These are phyloP conservation scores for Drosophila suzukii DNA, from an alignment of 1,140 invertebrate species.

Conservation along the genomic window DNA sequence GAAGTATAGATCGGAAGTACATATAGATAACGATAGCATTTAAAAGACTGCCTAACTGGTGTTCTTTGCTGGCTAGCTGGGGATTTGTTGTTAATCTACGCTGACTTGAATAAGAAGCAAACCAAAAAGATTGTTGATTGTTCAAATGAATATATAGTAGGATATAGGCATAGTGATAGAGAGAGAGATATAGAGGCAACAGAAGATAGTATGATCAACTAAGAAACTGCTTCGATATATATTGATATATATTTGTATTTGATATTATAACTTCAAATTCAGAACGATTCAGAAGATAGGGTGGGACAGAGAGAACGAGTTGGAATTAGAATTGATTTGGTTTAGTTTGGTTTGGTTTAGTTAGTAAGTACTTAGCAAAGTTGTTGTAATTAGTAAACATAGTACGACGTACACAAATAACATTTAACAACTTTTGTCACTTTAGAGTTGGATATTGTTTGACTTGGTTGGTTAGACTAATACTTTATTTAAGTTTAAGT, in stretches of 20 bases:
- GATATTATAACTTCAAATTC: conserved; percentile 66
- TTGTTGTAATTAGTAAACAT: conserved; percentile 81
- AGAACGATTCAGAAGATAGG: conserved; percentile 55
- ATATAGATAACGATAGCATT: conserved; percentile 84
- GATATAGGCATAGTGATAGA: conserved; percentile 54
- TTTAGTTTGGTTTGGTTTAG: conserved; percentile 60
- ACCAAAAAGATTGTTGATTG: conserved; percentile 56
- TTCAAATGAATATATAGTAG: conserved; percentile 46
- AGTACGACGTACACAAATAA: conserved; percentile 82
- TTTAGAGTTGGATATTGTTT: conserved; percentile 63
- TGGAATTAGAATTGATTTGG: conserved; percentile 53
- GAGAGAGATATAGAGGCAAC: conserved; percentile 61
- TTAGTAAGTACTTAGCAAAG: conserved; percentile 69
- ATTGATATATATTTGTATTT: conserved; percentile 45
- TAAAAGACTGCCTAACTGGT: conserved; percentile 69
- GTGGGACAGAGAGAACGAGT: conserved; percentile 60
- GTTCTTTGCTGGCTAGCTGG: conserved; percentile 31
- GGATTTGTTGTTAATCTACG: conserved; percentile 34
- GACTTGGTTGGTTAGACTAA: conserved; percentile 75
- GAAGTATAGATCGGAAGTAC: conserved; percentile 44
- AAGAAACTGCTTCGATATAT: conserved; percentile 76
- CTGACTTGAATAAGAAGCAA: conserved; percentile 46
- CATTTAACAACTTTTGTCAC: conserved; percentile 81
- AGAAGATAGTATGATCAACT: conserved; percentile 75
- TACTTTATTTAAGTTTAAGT: conserved; percentile 75